Conservation (phyloP, 2,797 vertebrate species). For the Coracias cyanogaster region DNA sequence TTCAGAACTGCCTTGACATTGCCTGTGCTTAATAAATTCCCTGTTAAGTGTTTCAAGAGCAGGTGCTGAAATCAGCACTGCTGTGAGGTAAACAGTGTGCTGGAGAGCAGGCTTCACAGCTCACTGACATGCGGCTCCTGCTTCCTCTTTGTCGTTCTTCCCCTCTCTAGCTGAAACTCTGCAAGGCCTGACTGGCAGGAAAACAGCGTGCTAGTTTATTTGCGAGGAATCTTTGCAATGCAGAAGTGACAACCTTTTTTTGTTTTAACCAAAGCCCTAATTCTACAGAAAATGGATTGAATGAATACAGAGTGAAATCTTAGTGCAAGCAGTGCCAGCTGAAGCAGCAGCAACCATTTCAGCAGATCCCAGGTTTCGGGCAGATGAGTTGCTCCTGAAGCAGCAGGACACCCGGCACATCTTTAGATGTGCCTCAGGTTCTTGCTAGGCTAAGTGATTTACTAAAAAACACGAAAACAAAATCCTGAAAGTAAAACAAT, state of each 20-base stretch:
- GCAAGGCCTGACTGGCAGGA: background rate
- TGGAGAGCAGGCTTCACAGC: background rate
- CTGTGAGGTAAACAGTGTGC: background rate
- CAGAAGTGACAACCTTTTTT: background rate
- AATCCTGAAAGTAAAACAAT: background rate
- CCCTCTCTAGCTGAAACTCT: background rate
- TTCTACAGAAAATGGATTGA: background rate
- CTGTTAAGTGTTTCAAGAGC: background rate
- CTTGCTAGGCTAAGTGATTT: background rate
- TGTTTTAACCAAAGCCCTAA: background rate
- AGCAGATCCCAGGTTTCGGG: background rate
- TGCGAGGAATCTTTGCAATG: background rate
- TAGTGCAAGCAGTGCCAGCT: background rate
- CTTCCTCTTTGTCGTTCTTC: accelerated
- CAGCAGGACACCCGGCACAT: background rate
- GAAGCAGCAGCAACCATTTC: background rate
- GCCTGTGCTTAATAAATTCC: conserved; percentile 11
- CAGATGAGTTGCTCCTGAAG: background rate
- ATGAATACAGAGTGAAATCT: background rate
- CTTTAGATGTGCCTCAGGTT: background rate
- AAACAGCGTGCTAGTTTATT: background rate
- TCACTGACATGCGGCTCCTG: background rate
- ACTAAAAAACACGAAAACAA: background rate
- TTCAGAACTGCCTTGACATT: background rate
- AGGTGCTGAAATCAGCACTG: conserved; percentile 25